Conservation (phyloP, 2,797 vertebrate species). For the Acanthurus leucopareius region DNA sequence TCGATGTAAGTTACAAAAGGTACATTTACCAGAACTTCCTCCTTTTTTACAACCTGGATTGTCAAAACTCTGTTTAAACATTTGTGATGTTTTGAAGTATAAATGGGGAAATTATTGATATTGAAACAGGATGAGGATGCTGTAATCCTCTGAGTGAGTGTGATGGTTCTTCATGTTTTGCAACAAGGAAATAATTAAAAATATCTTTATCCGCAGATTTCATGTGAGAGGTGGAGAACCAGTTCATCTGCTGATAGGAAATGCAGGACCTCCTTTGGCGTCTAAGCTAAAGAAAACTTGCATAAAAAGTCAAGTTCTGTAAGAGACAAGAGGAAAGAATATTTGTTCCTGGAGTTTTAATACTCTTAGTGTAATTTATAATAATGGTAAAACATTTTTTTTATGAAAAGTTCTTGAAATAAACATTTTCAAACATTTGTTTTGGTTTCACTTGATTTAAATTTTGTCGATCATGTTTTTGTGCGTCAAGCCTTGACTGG, state of each 20-base stretch:
- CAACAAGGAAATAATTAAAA: neutral
- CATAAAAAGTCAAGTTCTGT: neutral
- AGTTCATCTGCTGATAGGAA: neutral
- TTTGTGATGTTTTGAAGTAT: neutral
- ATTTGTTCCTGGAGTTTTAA: neutral
- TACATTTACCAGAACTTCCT: neutral
- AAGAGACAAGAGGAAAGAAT: neutral
- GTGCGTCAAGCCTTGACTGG: neutral
- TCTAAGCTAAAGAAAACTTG: neutral
- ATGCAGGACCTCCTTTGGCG: neutral
- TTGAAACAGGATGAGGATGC: neutral
- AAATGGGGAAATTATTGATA: no score
- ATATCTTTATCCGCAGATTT: neutral
- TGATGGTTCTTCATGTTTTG: neutral
- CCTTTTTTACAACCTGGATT: neutral
- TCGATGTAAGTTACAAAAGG: neutral
- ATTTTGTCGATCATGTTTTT: neutral
- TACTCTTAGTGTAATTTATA: neutral
- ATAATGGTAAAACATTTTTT: neutral
- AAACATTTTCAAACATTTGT: neutral
- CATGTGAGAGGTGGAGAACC: neutral
- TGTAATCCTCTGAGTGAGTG: neutral
- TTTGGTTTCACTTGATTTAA: slow-evolving; percentile 11
- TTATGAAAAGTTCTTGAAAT: neutral
- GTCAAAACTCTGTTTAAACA: neutral